Base-by-base conservation (phyloP, 2,113 vertebrate species). In the Theristicus caerulescens region DNA sequence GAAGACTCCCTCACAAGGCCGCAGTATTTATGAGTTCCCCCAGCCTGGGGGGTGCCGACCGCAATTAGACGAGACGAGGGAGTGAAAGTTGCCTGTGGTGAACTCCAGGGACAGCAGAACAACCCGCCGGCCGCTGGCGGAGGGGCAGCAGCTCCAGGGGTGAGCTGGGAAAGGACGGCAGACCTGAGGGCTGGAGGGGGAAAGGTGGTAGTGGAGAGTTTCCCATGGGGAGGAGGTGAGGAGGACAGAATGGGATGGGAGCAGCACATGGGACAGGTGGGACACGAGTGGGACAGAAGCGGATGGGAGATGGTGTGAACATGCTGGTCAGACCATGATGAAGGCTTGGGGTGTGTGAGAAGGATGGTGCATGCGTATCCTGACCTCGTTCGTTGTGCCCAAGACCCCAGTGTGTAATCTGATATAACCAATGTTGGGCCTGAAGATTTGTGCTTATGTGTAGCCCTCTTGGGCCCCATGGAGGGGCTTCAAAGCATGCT, bases 1-100 rank as follows among this genome's bases (percentile, higher is more conserved):
- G 97, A 97, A 97, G 96, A 97, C 98, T 98, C 98, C 98, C 97
- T 97, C 97, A 90, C 97, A 97, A 97, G 93, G 88, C 96, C 7
- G 6, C 16, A 82, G 96, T 97, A 97, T 98, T 97, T 98, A 97
- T 34, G 96, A 97, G 89, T 73, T 96, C 78, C 73, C 85, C 82
- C 90, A 79, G 89, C 52, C 62, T 4, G 59, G 81, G 94, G 95
- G 82, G 88, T 93, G 92, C 84, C 11, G 89, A 94, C 95, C 47
- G 84, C 90, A 95, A 86, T 97, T 97, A 94, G 42, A 95, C 74
- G 74, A 97, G 67, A 84, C 2, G 62, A 91, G 95, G 92, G 97
- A 94, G 96, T 96, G 90, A 96, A 93, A 77, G 90, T 94, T 92
- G 74, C 54, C 82, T 93, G 71, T 3, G 8, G 82, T 96, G 93